Evolutionary conservation across 2,797 vertebrate species (phyloP).

Genomic region (Scomberomorus guttatus): DNA sequence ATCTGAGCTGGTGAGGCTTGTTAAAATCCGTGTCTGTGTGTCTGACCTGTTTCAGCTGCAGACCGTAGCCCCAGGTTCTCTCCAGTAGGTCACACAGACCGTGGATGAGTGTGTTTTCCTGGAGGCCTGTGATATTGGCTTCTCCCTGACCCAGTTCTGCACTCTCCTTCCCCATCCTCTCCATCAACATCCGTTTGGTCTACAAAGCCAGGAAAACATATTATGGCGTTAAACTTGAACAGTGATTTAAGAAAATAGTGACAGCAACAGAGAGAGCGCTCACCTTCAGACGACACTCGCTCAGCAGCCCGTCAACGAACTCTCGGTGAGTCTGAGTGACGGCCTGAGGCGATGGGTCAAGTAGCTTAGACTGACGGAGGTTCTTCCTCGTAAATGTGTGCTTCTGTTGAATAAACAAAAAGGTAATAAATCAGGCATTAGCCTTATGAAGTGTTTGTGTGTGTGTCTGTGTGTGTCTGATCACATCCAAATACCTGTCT

Average conservation of each 20-base stretch:
- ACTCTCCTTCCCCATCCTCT: constrained; percentile 96
- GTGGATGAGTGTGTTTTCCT: constrained; percentile 96
- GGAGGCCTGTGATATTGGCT: constrained; percentile 94
- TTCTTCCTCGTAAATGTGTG: constrained; percentile 90
- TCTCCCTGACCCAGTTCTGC: constrained; percentile 95
- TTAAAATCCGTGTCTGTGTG: constrained; percentile 40
- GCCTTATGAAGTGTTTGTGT: not conserved
- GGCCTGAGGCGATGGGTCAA: constrained; percentile 93
- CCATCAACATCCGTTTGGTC: constrained; percentile 98
- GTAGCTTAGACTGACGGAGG: constrained; percentile 92
- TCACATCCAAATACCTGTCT: constrained; percentile 84
- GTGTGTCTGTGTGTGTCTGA: not conserved
- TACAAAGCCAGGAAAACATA: constrained; percentile 59
- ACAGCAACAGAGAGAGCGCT: not conserved
- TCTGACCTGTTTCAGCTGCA: constrained; percentile 96
- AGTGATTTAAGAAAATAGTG: not conserved
- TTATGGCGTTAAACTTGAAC: not conserved
- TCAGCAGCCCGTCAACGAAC: constrained; percentile 95
- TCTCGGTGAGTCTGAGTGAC: constrained; percentile 95
- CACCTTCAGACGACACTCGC: constrained; percentile 98
- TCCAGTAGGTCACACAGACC: constrained; percentile 97
- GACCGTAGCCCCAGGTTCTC: constrained; percentile 98
- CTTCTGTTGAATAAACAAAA: constrained; percentile 89
- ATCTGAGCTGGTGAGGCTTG: constrained; percentile 5
- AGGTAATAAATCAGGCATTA: constrained; percentile 16